Base-by-base conservation (phyloP, 2,797 vertebrate genomes). In the Numenius phaeopus region DNA sequence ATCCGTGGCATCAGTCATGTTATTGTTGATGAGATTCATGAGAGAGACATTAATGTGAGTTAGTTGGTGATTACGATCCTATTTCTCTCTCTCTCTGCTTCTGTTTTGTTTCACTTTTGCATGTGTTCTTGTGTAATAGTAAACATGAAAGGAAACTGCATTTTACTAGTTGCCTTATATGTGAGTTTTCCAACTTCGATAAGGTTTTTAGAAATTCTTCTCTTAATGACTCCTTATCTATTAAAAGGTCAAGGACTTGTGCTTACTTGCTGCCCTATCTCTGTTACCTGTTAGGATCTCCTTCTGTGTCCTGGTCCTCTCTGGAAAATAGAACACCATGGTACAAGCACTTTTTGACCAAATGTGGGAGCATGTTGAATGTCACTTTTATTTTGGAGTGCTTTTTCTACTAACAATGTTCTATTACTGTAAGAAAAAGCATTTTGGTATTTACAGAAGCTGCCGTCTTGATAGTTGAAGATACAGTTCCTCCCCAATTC, bases 1-100 rank as follows among this genome's bases (percentile, higher is more conserved):
- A 99, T 99, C 97, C 95, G 99, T 65, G 99, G 99, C 65, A 99
- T 99, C 97, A 99, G 99, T 84, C 99, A 99, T 26, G 99, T 99
- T 32, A 99, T 99, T 73, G 99, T 99, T 21, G 99, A 99, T 87
- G 99, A 99, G 98, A 99, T 99, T 97, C 99, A 99, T 5, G 99
- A 99, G 97, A 98, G 99, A 97, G 99, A 99, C 96, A 98, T 99
- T 89, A 99, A 99, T 10, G 99, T 99, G 97, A 99, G 99, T 98
- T 58, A 67, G 26, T 52, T 87, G 78, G 5, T 90, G 54, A 42
- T 76, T 32, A 19, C 1, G 4, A 39, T 78, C 29, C 52, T 81
- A 0, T 30, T 76, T 54, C 22, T 72, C 21, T 37, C 21, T 37
- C 34, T 64, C 3, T 70, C 6, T 71, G 44, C 49, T 85, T 72